Evolutionary conservation across 2,797 vertebrate species (phyloP).

Genomic region (Coregonus suidteri): DNA sequence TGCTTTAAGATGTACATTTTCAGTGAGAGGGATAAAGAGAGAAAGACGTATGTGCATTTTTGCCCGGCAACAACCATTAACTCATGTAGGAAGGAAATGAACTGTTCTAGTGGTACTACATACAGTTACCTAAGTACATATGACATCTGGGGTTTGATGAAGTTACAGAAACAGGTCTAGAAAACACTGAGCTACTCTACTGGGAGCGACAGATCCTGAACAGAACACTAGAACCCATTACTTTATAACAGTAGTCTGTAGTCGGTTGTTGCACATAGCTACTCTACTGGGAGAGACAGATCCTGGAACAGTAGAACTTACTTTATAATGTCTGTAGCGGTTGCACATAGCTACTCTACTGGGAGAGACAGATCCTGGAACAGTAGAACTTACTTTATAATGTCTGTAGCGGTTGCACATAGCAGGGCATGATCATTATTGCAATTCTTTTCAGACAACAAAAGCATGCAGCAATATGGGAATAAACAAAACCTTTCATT

Average conservation of each 20-base stretch:
- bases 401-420: conserved; percentile 23
- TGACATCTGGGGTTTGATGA: not conserved
- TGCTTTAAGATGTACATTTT: conserved; percentile 18
- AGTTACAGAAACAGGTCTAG: not conserved
- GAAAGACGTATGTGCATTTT: not conserved
- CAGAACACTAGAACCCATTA: no score
- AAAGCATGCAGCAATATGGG: conserved; percentile 11
- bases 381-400: no score
- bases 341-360: not conserved
- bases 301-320: no score
- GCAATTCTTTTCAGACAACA: conserved; percentile 47
- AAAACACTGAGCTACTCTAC: not conserved
- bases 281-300: no score
- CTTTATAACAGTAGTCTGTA: no score
- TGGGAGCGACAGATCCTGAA: not conserved
- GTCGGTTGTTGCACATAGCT: not conserved
- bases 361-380: not conserved
- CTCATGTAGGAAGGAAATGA: not conserved
- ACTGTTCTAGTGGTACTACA: not conserved
- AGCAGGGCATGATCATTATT: conserved; percentile 35
- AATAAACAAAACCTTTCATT: not conserved
- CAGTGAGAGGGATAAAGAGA: conserved; percentile 6
- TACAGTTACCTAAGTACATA: not conserved
- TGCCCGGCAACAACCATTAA: conserved; percentile 12
- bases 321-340: no score